Conservation (phyloP, 2,113 vertebrate genomes). For the Hippocampus zosterae region DNA sequence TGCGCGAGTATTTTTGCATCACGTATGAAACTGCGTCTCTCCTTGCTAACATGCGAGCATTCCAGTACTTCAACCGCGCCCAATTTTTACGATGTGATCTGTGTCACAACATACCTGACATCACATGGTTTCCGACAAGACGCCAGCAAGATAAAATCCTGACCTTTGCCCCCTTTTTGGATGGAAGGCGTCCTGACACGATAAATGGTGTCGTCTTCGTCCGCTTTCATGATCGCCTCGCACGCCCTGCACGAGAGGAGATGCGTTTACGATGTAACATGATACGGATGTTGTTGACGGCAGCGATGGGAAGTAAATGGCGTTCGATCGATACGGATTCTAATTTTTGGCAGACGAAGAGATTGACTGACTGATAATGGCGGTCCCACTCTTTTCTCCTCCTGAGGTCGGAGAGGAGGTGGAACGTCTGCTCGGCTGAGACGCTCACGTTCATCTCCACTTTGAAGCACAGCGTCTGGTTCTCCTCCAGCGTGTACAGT, state of each 20-base stretch:
- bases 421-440: slow-evolving; percentile 76
- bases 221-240: slow-evolving; percentile 81
- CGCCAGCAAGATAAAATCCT: slow-evolving; percentile 88
- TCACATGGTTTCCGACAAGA: slow-evolving; percentile 86
- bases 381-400: slow-evolving; percentile 86
- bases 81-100: background rate
- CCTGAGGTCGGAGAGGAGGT: slow-evolving; percentile 83
- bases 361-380: slow-evolving; percentile 81
- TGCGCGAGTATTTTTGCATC: too few relatives aligned
- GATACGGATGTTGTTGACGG: too few relatives aligned
- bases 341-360: background rate
- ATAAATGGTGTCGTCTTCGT: slow-evolving; percentile 88
- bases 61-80: too few relatives aligned
- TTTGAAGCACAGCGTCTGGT: slow-evolving; percentile 86
- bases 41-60: too few relatives aligned
- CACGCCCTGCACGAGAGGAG: slow-evolving; percentile 68
- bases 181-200: slow-evolving; percentile 77
- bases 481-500: slow-evolving; percentile 89
- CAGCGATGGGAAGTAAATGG: too few relatives aligned
- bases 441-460: slow-evolving; percentile 80
- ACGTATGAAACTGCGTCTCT: too few relatives aligned
- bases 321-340: too few relatives aligned
- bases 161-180: slow-evolving; percentile 71
- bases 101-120: slow-evolving; percentile 67
- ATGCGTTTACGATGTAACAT: background rate